Base-by-base conservation (phyloP, 2,888 invertebrate genomes). In the Phorcus lineatus region DNA sequence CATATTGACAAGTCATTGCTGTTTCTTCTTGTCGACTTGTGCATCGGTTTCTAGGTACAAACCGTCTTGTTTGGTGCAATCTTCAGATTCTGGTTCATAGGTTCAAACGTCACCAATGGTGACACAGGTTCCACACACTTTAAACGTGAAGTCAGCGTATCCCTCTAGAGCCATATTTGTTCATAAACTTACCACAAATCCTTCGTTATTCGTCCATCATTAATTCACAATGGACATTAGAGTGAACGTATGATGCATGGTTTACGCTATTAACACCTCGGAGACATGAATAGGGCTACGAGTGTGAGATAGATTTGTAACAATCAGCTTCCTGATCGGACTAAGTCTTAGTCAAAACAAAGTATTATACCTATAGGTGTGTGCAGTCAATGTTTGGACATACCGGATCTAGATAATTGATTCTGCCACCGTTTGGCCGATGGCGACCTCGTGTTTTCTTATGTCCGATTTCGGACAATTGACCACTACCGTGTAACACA, bases 401-500 rank as follows among this genome's bases (percentile, higher is more conserved):
- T 16, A 19, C 40, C 70, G 70, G 70, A 70, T 70, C 70, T 36
- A 19, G 19, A 36, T 70, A 70, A 70, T 70, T 70, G 70, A 70
- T 70, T 70, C 70, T 28, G 17, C 17, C 17, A 11, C 19, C 31
- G 19, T 31, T 36, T 70, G 31, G 31, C 70, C 70, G 36, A n/a
- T 36, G 70, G 70, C 19, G 9, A 70, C 17, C 0, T 19, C 70
- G n/a, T 70, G 70, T 70, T 70, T 36, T 70, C 70, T 70, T 70
- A 70, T 70, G 70, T 70, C 70, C 70, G 70, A 70, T 19, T 36
- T 31, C 70, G 70, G 70, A 70, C 70, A 70, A 40, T 70, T 36
- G 31, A 31, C 70, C 70, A 70, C 19, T 31, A 19, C 28, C 70
- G 36, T 19, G 70, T 70, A 70, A 70, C 70, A 40, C 28, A 19